Percentiles rank a stretch among this genome's conserved stretches.
Evolutionary conservation across 2,888 invertebrate genomes (phyloP).

Genomic region (Stenichneumon culpator): DNA sequence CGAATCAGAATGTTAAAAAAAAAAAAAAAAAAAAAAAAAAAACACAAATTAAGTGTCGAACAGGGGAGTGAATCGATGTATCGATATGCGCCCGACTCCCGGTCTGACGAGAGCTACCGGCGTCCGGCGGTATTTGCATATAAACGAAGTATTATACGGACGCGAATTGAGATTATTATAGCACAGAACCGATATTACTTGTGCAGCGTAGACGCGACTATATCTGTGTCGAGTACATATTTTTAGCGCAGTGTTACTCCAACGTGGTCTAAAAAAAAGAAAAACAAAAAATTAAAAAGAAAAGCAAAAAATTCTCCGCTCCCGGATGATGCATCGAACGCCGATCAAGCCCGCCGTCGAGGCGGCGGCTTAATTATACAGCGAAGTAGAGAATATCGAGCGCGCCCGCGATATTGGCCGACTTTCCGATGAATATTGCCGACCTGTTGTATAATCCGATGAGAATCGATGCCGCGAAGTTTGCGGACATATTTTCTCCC

Average conservation of each 20-base stretch:
- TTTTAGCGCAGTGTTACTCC: not conserved
- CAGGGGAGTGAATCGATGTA: not conserved
- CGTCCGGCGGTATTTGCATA: conserved; percentile 78
- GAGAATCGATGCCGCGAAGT: not conserved
- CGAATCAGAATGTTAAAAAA: not conserved
- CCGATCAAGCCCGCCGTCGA: conserved; percentile 7
- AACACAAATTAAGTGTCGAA: not conserved
- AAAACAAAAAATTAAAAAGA: not conserved
- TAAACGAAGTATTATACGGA: conserved; percentile 77
- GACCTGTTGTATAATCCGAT: not conserved
- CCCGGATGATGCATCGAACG: not conserved
- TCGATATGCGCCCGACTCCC: conserved; percentile 20
- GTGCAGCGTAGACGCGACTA: not conserved
- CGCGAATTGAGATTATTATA: conserved; percentile 49
- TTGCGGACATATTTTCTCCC: not conserved
- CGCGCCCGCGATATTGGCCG: not conserved
- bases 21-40: not conserved
- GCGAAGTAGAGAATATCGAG: conserved; percentile 11
- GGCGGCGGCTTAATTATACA: conserved; percentile 25
- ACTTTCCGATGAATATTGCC: conserved; percentile 1
- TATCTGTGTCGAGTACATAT: not conserved
- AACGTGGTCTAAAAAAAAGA: not conserved
- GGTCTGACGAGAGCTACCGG: conserved; percentile 56
- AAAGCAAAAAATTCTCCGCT: conserved; percentile 8
- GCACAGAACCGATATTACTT: conserved; percentile 23